These are phyloP conservation scores for Virgularia gustaviana DNA, from an alignment of 92 coral and sea anemone species.

Conservation along the genomic window DNA sequence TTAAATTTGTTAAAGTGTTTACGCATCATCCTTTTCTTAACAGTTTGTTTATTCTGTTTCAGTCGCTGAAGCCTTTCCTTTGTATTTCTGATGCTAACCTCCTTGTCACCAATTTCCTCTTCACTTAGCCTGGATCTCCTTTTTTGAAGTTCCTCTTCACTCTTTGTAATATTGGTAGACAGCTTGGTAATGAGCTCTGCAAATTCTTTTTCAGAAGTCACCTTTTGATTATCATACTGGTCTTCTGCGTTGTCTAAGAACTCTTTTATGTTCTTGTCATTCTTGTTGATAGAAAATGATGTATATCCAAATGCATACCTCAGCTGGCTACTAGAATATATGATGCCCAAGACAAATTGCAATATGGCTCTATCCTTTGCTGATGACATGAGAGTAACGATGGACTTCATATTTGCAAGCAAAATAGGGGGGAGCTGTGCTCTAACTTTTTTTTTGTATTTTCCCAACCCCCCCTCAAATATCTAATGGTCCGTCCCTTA, in stretches of 20 bases:
- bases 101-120: slow-evolving; percentile 38
- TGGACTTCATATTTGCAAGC: no score
- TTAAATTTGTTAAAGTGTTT: no score
- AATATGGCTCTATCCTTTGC: slow-evolving; percentile 44
- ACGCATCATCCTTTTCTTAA: no score
- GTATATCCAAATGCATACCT: slow-evolving; percentile 32
- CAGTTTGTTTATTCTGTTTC: no score
- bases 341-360: slow-evolving; percentile 35
- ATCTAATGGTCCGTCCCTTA: no score
- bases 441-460: no score
- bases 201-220: slow-evolving; percentile 21
- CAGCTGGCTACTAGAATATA: slow-evolving; percentile 33
- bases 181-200: slow-evolving; percentile 24
- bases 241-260: slow-evolving; percentile 20
- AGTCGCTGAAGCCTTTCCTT: no score
- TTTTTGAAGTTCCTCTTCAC: slow-evolving; percentile 31
- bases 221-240: not conserved
- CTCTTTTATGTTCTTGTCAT: slow-evolving; percentile 8
- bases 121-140: slow-evolving; percentile 38
- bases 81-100: slow-evolving; percentile 26
- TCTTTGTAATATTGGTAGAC: slow-evolving; percentile 21
- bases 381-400: slow-evolving; percentile 44
- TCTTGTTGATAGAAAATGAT: slow-evolving; percentile 12
- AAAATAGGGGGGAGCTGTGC: no score
- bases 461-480: no score